phyloP scores from a whole-genome alignment of 2,797 vertebrate genomes.

The Oryzias dopingdopingensis region DNA sequence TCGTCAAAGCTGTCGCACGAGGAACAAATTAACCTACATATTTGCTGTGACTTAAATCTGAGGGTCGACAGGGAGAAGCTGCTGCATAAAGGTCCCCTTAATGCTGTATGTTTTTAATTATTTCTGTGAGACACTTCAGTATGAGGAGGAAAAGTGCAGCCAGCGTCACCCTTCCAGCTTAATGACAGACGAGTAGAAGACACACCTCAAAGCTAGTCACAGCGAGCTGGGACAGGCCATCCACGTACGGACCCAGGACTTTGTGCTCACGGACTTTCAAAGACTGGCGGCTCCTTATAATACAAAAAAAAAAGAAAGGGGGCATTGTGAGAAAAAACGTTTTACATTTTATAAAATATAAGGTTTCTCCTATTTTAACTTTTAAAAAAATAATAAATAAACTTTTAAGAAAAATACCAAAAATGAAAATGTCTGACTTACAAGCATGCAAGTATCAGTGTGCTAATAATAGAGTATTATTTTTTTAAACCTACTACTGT shows the following conservation, averaged over 20 bases:
- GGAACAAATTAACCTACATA: slow-evolving; percentile 20
- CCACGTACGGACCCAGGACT: slow-evolving; percentile 95
- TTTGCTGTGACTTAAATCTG: slow-evolving; percentile 27
- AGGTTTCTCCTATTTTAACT: no score
- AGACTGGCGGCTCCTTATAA: slow-evolving; percentile 88
- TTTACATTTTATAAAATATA: no score
- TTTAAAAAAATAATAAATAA: no score
- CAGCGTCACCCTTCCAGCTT: not conserved
- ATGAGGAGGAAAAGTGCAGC: slow-evolving; percentile 10
- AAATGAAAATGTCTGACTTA: no score
- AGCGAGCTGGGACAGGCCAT: slow-evolving; percentile 95
- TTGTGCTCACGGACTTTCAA: slow-evolving; percentile 98
- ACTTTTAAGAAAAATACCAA: no score
- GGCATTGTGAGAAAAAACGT: slow-evolving; percentile 2
- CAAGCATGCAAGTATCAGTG: no score
- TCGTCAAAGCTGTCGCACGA: slow-evolving; percentile 32
- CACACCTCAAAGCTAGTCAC: slow-evolving; percentile 94
- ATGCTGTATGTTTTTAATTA: not conserved
- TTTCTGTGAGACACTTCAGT: slow-evolving; percentile 12
- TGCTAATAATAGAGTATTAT: no score
- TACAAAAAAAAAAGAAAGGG: slow-evolving; percentile 20
- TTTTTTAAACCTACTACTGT: no score
- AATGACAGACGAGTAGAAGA: slow-evolving; percentile 29
- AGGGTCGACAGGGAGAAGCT: slow-evolving; percentile 5
- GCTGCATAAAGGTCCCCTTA: slow-evolving; percentile 4